Evolutionary conservation across 2,888 invertebrate species (phyloP).

Genomic region (Andrena marginata): DNA sequence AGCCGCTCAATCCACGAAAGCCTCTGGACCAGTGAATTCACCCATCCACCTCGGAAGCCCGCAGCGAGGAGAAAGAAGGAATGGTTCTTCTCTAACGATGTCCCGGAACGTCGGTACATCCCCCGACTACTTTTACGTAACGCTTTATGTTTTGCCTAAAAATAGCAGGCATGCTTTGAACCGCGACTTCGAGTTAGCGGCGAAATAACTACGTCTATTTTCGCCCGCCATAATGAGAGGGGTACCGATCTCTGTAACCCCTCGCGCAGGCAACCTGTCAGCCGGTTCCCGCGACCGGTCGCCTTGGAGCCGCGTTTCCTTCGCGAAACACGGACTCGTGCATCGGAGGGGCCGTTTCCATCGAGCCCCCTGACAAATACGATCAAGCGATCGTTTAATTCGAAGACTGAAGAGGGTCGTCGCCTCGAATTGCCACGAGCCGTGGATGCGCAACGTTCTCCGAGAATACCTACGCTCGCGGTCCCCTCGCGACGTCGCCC

Average conservation of each 20-base stretch:
- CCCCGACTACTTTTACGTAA: conserved; percentile 73
- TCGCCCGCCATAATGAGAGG: conserved; percentile 70
- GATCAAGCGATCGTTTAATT: too few species aligned
- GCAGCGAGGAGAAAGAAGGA: conserved; percentile 9
- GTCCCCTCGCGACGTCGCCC: background rate
- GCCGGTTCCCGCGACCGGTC: background rate
- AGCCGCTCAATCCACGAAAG: background rate
- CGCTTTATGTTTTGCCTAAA: conserved; percentile 73
- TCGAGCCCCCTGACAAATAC: background rate
- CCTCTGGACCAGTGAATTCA: conserved; percentile 23
- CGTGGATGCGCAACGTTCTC: background rate
- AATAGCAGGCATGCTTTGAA: conserved; percentile 73
- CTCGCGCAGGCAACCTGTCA: conserved; percentile 39
- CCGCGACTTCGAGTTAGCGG: conserved; percentile 68
- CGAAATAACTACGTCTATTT: conserved; percentile 77
- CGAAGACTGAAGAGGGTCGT: too few species aligned
- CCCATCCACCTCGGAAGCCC: background rate
- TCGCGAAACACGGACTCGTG: background rate
- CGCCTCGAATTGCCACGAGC: too few species aligned
- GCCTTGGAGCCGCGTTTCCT: background rate
- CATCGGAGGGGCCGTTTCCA: background rate
- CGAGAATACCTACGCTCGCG: conserved; percentile 12
- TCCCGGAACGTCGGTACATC: conserved; percentile 57
- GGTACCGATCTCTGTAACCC: conserved; percentile 51
- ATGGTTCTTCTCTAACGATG: conserved; percentile 55